A percentile compares a stretch with the other conserved stretches of the same genome.
Conservation (phyloP, 2,888 invertebrate species). For the Lycia hirtaria region DNA sequence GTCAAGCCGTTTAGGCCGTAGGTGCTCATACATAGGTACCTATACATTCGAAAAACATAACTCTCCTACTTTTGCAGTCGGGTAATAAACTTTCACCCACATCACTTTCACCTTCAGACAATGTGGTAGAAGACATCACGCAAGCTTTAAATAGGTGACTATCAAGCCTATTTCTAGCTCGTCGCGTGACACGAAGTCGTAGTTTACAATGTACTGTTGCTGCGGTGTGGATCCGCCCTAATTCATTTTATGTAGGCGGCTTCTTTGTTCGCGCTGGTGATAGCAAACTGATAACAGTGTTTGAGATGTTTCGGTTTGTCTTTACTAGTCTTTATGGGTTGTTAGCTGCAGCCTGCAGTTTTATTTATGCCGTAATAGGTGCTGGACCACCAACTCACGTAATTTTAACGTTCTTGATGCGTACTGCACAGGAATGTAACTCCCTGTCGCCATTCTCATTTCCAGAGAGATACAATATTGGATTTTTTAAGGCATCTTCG, state of each 20-base stretch:
- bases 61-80: neutral
- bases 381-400: no score
- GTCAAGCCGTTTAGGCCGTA: no score
- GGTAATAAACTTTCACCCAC: neutral
- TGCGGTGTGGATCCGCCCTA: neutral
- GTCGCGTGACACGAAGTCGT: neutral
- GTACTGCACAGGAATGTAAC: no score
- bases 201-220: conserved; percentile 39
- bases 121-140: neutral
- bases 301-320: neutral
- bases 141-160: neutral
- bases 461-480: no score
- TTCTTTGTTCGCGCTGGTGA: neutral
- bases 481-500: no score
- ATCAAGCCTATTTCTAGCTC: neutral
- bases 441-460: no score
- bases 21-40: no score
- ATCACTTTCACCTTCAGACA: neutral
- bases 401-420: no score
- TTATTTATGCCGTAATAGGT: no score
- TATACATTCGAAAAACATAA: neutral
- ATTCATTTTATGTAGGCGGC: neutral
- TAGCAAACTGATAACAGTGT: neutral
- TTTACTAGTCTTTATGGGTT: no score
- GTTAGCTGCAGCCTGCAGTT: no score